Conservation (phyloP, 2,797 vertebrate species). For the Malurus splendens region DNA sequence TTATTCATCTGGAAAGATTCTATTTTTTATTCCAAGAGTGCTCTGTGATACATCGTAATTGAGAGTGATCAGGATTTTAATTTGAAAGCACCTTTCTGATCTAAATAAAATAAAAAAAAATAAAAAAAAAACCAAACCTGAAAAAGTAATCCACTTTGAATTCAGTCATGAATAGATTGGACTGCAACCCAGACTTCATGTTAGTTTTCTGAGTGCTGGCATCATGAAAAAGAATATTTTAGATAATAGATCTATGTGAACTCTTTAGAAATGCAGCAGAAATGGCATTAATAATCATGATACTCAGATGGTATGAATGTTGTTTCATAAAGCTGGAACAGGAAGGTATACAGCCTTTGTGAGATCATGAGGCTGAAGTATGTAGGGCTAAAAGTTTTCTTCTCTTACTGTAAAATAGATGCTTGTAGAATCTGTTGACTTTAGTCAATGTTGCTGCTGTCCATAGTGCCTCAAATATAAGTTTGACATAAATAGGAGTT, state of each 20-base stretch:
- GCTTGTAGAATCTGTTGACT: not conserved
- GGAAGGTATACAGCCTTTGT: not conserved
- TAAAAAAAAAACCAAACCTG: not conserved
- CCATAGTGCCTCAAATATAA: not conserved
- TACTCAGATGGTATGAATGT: not conserved
- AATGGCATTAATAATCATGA: not conserved
- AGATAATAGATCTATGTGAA: not conserved
- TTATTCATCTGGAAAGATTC: not conserved
- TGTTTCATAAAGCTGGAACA: not conserved
- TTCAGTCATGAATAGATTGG: not conserved
- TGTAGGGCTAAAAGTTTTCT: not conserved
- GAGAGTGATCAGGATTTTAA: not conserved
- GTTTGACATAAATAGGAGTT: not conserved
- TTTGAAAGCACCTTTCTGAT: not conserved
- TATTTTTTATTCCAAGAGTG: not conserved
- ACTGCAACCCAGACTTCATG: not conserved
- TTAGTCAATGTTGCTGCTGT: not conserved
- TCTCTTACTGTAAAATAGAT: not conserved
- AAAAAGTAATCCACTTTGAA: not conserved
- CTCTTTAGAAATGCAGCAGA: not conserved
- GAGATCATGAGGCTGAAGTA: not conserved
- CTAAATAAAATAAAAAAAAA: not conserved
- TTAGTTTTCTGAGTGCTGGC: not conserved
- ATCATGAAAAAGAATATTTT: not conserved
- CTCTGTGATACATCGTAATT: not conserved